Percentiles rank a stretch among this genome's conserved stretches.
Conservation (phyloP, 1,140 invertebrate species). For the Drosophila auraria region DNA sequence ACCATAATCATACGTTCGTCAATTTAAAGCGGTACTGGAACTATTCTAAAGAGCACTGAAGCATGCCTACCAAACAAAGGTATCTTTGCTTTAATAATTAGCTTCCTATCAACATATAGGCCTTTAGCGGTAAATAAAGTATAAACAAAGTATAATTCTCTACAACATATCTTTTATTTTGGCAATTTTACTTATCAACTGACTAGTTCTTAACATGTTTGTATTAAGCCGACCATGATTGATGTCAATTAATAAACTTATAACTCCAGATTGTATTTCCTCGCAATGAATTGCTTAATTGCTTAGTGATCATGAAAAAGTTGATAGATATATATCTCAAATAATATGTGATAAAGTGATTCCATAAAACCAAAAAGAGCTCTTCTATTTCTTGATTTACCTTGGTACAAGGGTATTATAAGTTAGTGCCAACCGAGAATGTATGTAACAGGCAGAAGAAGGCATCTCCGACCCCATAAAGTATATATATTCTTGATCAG, state of each 20-base stretch:
- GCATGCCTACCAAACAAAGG: not conserved
- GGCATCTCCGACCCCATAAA: too few species aligned
- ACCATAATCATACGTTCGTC: not conserved
- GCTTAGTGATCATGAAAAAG: slow-evolving; percentile 6
- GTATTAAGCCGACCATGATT: too few species aligned
- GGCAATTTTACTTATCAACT: too few species aligned
- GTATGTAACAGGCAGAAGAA: too few species aligned
- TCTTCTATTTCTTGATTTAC: not conserved
- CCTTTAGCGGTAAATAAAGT: not conserved
- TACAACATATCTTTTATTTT: too few species aligned
- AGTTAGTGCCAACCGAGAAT: too few species aligned
- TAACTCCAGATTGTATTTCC: too few species aligned
- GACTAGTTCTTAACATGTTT: too few species aligned
- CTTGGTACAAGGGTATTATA: too few species aligned
- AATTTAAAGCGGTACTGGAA: not conserved
- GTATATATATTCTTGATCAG: too few species aligned
- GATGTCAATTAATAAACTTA: too few species aligned
- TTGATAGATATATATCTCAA: slow-evolving; percentile 5
- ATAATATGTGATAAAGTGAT: slow-evolving; percentile 14
- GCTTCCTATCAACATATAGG: not conserved
- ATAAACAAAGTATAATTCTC: too few species aligned
- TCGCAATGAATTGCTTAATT: not conserved
- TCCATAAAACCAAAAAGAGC: slow-evolving; percentile 5
- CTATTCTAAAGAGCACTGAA: not conserved
- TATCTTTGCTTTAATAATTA: not conserved